Percentiles rank a stretch among this genome's conserved stretches.
phyloP scores from a whole-genome alignment of 2,888 invertebrate genomes.

The Carpatolechia fugitivella region DNA sequence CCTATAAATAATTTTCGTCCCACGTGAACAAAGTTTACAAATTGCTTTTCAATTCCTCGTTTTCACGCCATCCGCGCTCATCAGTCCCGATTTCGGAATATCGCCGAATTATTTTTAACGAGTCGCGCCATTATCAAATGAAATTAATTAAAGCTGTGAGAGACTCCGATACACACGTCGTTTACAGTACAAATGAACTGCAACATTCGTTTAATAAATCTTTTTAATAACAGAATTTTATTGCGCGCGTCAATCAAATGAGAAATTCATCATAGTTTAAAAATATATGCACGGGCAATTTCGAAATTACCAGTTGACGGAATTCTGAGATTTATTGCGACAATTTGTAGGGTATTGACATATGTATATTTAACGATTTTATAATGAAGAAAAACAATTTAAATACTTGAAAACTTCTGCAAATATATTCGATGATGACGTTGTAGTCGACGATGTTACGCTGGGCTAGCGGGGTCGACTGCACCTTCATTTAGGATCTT shows the following conservation, averaged over 20 bases:
- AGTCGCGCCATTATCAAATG: background rate
- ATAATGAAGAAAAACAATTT: too few relatives aligned
- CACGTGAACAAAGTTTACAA: too few relatives aligned
- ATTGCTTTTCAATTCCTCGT: background rate
- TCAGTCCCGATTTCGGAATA: background rate
- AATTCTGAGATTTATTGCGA: background rate
- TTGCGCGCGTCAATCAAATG: background rate
- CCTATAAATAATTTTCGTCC: too few relatives aligned
- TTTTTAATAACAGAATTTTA: conserved; percentile 1
- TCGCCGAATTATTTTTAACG: conserved; percentile 1
- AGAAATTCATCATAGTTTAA: background rate
- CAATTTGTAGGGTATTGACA: too few relatives aligned
- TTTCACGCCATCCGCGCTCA: background rate
- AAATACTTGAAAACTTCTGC: too few relatives aligned
- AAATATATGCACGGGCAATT: background rate
- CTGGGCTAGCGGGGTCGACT: too few relatives aligned
- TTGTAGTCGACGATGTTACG: too few relatives aligned
- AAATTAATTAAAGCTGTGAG: background rate
- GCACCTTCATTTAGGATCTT: too few relatives aligned
- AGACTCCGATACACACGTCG: background rate
- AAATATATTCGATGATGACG: too few relatives aligned
- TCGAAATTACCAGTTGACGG: background rate
- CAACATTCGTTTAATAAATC: background rate
- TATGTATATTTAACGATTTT: too few relatives aligned
- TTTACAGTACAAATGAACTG: background rate